Percentiles rank a stretch among this genome's conserved stretches.
Evolutionary conservation across 2,797 vertebrate species (phyloP).

Genomic region (Tokudaia tokunoshimensis): DNA sequence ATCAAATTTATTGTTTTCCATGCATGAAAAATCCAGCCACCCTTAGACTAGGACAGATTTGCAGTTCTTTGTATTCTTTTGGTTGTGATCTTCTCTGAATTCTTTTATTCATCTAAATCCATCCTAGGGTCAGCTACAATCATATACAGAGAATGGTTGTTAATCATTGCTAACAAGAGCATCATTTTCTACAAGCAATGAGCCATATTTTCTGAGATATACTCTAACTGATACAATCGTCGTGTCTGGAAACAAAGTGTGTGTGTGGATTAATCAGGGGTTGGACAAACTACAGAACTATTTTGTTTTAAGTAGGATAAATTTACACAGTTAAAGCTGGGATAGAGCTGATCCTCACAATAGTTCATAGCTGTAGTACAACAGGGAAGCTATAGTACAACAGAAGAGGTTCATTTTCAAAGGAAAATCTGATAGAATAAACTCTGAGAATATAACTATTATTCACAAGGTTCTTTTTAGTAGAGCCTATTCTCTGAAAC

Average conservation of each 20-base stretch:
- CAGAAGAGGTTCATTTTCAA: neutral
- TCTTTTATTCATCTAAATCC: neutral
- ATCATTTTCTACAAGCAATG: constrained; percentile 27
- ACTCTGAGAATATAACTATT: neutral
- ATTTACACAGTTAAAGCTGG: neutral
- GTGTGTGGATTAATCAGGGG: neutral
- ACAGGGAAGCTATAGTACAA: neutral
- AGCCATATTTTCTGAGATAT: constrained; percentile 3
- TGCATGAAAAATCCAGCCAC: constrained; percentile 12
- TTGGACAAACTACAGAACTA: neutral
- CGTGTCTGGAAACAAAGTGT: constrained; percentile 1
- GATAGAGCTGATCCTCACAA: neutral
- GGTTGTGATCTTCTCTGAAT: neutral
- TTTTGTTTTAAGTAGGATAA: constrained; percentile 19
- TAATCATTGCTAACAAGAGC: neutral
- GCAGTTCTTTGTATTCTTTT: constrained; percentile 21
- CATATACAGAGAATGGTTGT: neutral
- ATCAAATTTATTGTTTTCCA: neutral
- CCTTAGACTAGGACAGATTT: constrained; percentile 1
- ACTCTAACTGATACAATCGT: neutral
- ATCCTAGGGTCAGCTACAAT: neutral
- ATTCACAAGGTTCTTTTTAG: neutral
- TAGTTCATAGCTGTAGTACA: neutral
- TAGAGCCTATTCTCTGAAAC: neutral
- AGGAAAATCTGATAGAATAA: constrained; percentile 42